Evolutionary conservation across 2,113 vertebrate species (phyloP).

Genomic region (Salvelinus sp.): DNA sequence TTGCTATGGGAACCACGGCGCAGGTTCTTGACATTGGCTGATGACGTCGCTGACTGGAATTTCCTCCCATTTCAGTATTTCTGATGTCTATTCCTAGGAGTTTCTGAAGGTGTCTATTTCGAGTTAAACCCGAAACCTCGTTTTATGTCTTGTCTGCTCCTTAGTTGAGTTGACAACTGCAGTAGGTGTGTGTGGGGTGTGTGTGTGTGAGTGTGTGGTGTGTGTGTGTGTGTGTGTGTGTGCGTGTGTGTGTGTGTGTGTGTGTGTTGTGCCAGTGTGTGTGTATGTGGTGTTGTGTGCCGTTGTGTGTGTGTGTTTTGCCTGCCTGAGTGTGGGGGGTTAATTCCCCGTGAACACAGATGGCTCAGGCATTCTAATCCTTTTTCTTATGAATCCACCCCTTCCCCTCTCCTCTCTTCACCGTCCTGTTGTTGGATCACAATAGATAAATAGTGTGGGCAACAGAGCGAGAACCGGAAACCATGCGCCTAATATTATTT

Average conservation of each 20-base stretch:
- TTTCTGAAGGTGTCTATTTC: not conserved
- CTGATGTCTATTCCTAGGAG: not conserved
- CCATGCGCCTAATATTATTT: not conserved
- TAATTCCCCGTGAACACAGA: conserved; percentile 46
- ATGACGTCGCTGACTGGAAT: not conserved
- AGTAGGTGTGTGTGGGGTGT: not conserved
- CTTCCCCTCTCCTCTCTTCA: not conserved
- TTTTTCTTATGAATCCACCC: conserved; percentile 45
- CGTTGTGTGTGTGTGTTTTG: no score
- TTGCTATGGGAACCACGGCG: not conserved
- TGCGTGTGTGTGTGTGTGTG: not conserved
- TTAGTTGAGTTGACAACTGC: no score
- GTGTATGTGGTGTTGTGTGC: no score
- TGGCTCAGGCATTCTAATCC: conserved; percentile 51
- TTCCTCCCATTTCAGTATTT: not conserved
- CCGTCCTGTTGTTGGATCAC: not conserved
- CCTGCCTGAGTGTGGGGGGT: conserved; percentile 8
- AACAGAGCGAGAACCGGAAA: not conserved
- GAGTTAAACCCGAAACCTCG: no score
- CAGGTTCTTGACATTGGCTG: not conserved
- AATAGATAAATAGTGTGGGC: not conserved
- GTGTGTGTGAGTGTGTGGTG: no score
- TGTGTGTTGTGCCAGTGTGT: not conserved
- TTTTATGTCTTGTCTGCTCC: no score
- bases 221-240: not conserved